A percentile compares a stretch with the other conserved stretches of the same genome.
Evolutionary conservation across 2,113 vertebrate species (phyloP).

Genomic region (cat (Felis catus)): F.catus_Fca126_mat1.0 CM031421.1:18363001-18363500

Average conservation of each 20-base stretch:
- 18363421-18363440: conserved; percentile 57
- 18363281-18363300: not conserved
- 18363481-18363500: conserved; percentile 77
- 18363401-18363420: conserved; percentile 50
- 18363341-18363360: not conserved
- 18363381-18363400: conserved; percentile 50
- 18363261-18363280: not conserved
- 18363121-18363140: conserved; percentile 13
- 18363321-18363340: not conserved
- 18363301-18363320: not conserved
- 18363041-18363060: not conserved
- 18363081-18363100: conserved; percentile 32
- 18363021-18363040: conserved; percentile 12
- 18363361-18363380: not conserved
- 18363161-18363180: not conserved
- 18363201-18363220: conserved; percentile 9
- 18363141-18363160: conserved; percentile 40
- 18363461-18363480: conserved; percentile 79
- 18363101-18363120: not conserved
- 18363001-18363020: conserved; percentile 41
- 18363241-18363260: conserved; percentile 36
- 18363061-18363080: conserved; percentile 31
- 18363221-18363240: not conserved
- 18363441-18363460: conserved; percentile 77
- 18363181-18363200: not conserved